These are phyloP conservation scores for Polydrusus pterygomalis DNA, from an alignment of 2,888 invertebrate species.

Conservation along the genomic window DNA sequence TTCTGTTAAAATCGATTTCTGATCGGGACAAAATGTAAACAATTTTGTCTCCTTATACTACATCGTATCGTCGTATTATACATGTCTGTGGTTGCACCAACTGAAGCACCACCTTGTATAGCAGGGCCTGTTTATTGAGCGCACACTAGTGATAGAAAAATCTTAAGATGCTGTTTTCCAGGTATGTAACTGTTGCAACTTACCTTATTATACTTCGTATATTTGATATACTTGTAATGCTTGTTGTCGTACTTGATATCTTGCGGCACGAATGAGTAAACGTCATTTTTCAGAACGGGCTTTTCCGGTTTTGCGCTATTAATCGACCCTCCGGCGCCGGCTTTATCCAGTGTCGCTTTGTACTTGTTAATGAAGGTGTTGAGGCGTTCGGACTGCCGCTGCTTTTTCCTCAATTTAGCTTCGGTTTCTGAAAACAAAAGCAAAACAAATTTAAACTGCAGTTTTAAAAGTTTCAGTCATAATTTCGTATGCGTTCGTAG, in stretches of 20 bases:
- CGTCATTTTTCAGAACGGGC: slow-evolving; percentile 53
- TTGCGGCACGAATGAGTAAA: slow-evolving; percentile 81
- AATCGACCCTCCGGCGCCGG: slow-evolving; percentile 67
- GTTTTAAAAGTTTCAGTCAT: too few species aligned
- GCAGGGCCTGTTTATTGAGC: too few species aligned
- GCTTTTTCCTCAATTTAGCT: slow-evolving; percentile 73
- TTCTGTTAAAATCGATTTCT: too few species aligned
- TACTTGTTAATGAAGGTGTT: slow-evolving; percentile 79
- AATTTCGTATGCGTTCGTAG: too few species aligned
- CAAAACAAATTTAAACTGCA: too few species aligned
- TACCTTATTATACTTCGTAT: slow-evolving; percentile 78
- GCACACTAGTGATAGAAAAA: too few species aligned
- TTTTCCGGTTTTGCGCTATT: slow-evolving; percentile 65
- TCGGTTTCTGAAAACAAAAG: slow-evolving; percentile 68
- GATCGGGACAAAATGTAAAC: too few species aligned
- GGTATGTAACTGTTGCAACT: slow-evolving; percentile 37
- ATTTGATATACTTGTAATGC: slow-evolving; percentile 86
- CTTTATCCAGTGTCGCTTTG: slow-evolving; percentile 77
- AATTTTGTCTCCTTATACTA: too few species aligned
- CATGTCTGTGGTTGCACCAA: too few species aligned
- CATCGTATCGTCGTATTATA: too few species aligned
- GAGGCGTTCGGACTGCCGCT: slow-evolving; percentile 77
- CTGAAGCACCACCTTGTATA: too few species aligned
- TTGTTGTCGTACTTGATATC: slow-evolving; percentile 87
- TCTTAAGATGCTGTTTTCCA: too few species aligned